phyloP scores from a whole-genome alignment of 2,888 invertebrate genomes.

The Nephrotoma appendiculata region DNA sequence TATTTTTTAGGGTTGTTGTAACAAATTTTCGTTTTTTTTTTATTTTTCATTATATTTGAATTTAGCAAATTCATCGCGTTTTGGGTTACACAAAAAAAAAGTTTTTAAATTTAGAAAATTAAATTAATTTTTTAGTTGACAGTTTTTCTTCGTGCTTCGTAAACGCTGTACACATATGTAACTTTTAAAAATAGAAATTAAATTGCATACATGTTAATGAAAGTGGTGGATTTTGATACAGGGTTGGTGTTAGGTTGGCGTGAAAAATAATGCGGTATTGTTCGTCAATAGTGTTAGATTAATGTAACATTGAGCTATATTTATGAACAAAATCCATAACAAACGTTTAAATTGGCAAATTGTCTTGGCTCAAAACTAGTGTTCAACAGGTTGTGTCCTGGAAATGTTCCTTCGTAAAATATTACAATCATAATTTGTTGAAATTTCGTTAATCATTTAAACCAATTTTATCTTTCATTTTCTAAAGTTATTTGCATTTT shows the following conservation, averaged over 20 bases:
- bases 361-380: no score
- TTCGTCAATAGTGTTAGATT: no score
- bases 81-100: not conserved
- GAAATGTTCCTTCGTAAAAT: no score
- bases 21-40: not conserved
- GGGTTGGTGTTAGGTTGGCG: not conserved
- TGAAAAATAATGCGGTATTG: not conserved
- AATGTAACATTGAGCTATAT: no score
- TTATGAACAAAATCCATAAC: no score
- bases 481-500: no score
- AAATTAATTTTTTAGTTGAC: not conserved
- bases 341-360: no score
- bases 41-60: not conserved
- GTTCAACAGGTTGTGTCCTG: no score
- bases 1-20: conserved; percentile 1
- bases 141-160: not conserved
- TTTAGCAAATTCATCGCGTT: not conserved
- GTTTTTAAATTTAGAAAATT: not conserved
- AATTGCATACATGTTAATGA: not conserved
- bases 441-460: no score
- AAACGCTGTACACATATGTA: not conserved
- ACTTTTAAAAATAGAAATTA: not conserved
- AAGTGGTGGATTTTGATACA: not conserved
- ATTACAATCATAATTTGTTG: no score
- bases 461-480: no score